Evolutionary conservation across 2,797 vertebrate genomes (phyloP), one percentile per base, ranked within the genome.

Genomic region (Sebastes flavidus): DNA sequence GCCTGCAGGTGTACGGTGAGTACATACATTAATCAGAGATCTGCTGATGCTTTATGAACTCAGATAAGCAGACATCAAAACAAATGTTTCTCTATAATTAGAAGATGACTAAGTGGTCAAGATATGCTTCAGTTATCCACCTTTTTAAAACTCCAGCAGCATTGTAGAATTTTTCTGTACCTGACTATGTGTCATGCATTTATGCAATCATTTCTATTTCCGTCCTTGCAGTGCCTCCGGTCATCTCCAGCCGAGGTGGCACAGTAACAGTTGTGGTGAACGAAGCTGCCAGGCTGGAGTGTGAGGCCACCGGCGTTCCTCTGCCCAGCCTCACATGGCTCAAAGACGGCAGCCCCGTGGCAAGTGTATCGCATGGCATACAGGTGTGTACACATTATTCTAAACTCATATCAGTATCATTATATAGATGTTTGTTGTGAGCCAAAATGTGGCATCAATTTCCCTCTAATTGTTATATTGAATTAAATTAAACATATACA

Each of bases 291-390:
- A 95, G 92, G 55, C 91, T 99, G 88, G 96, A 97, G 78, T 99
- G 99, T 84, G 97, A 99, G 92, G 97, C 97, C 59, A 96, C 96
- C 6, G 98, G 99, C 3, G 96, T 98, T 75, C 99, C 99, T 4
- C 87, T 82, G n/a, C 99, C 99, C 14, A 97, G 96, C 92, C 95
- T 99, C 87, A 99, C 98, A 0, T 99, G 99, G 99, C 90, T 99
- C 62, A 99, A 99, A 94, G 98, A 99, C 20, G 97, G 98, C 52
- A 98, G 98, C 85, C 98, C 99, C 0, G 97, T 99, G 59, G 96
- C 97, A 58, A 97, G 97, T 66, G 93, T 97, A 3, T 94, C 95
- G 7, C 91, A 97, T 2, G 97, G 97, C 73, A 93, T 98, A 27
- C 97, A 99, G 98, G 99, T 99, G 92, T 1, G 0, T 69, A 24